Evolutionary conservation across 2,113 vertebrate genomes (phyloP).

Genomic region (Sakesphorus luctuosus): DNA sequence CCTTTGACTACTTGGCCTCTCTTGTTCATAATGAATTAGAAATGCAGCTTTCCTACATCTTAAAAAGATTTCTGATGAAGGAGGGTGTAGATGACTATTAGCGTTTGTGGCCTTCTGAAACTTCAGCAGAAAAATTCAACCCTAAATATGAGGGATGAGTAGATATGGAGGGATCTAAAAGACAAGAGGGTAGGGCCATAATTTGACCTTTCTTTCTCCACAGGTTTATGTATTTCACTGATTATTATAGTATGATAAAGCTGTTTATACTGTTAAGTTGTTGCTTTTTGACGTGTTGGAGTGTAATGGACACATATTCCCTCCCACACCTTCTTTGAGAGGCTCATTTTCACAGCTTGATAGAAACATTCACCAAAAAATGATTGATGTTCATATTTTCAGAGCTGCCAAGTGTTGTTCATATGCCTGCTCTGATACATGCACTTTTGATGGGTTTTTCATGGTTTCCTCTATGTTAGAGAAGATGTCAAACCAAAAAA

Average conservation of each 20-base stretch:
- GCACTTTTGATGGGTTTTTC: neutral
- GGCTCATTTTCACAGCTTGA: neutral
- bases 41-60: neutral
- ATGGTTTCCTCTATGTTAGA: neutral
- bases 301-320: neutral
- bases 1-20: neutral
- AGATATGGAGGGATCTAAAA: neutral
- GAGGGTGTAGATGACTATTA: neutral
- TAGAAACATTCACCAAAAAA: neutral
- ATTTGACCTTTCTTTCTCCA: neutral
- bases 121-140: neutral
- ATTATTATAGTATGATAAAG: neutral
- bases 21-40: neutral
- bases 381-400: conserved; percentile 1
- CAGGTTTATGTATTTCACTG: neutral
- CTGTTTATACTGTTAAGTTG: neutral
- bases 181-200: neutral
- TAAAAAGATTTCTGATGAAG: neutral
- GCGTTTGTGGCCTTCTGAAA: neutral
- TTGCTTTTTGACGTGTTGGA: neutral
- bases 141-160: neutral
- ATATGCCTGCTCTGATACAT: neutral
- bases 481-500: neutral
- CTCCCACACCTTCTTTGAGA: neutral
- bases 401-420: neutral